Conservation (phyloP, 2,888 invertebrate genomes). For the Drosophila infuscata region DNA sequence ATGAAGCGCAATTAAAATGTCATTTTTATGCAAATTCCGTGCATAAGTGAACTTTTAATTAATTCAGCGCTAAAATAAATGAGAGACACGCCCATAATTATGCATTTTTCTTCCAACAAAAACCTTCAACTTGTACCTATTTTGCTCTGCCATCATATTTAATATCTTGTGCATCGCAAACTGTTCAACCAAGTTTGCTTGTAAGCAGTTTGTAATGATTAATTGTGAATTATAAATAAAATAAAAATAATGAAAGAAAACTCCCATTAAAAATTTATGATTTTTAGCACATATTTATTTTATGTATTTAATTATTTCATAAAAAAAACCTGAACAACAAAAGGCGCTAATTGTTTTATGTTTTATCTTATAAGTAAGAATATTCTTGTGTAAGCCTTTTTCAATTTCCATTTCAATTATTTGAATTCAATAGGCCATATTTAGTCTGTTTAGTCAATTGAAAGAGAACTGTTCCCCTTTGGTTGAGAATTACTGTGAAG, state of each 20-base stretch:
- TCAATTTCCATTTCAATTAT: too few relatives aligned
- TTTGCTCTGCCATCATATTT: constrained; percentile 24
- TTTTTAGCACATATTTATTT: neutral
- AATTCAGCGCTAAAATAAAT: constrained; percentile 78
- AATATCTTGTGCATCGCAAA: constrained; percentile 12
- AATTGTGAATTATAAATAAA: neutral
- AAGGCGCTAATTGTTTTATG: neutral
- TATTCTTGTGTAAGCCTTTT: neutral
- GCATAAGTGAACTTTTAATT: constrained; percentile 82
- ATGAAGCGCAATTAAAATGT: constrained; percentile 82
- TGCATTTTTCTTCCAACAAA: constrained; percentile 44
- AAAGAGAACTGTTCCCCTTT: neutral
- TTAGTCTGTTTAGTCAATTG: too few relatives aligned
- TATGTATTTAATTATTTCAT: neutral
- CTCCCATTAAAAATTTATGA: neutral
- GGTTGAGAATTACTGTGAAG: neutral
- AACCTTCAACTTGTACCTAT: constrained; percentile 48
- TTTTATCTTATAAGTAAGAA: neutral
- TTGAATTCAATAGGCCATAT: neutral
- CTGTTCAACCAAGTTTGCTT: constrained; percentile 22
- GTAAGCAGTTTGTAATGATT: constrained; percentile 17
- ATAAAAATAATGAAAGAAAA: neutral
- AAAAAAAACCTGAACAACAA: too few relatives aligned
- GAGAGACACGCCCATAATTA: constrained; percentile 73
- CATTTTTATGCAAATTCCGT: constrained; percentile 80